A percentile compares a stretch with the other conserved stretches of the same genome.
Conservation (phyloP, 2,888 invertebrate genomes). For the Eupithecia exiguata region DNA sequence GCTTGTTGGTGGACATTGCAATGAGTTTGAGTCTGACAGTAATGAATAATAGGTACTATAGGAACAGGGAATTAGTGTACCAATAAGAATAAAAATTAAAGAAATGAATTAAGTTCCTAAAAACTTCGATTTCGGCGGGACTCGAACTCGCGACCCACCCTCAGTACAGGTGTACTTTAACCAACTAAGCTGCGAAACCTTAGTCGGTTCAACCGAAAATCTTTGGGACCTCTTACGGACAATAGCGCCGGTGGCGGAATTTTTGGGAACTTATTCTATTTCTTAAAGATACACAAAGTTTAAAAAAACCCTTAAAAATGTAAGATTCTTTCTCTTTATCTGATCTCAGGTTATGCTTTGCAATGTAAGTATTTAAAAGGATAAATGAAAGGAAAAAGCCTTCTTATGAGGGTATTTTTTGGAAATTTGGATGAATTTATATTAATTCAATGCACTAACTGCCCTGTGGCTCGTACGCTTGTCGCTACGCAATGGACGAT, state of each 20-base stretch:
- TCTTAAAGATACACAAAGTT: too few relatives aligned
- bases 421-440: background rate
- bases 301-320: too few relatives aligned
- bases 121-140: too few relatives aligned
- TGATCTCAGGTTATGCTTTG: background rate
- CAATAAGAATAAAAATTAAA: background rate
- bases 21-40: background rate
- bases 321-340: background rate
- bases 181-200: too few relatives aligned
- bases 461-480: background rate
- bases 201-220: too few relatives aligned
- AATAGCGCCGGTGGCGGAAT: too few relatives aligned
- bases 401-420: too few relatives aligned
- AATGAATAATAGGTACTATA: background rate
- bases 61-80: background rate
- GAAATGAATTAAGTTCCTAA: too few relatives aligned
- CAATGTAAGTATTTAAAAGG: background rate
- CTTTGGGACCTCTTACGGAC: too few relatives aligned
- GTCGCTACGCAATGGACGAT: background rate
- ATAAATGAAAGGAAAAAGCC: background rate
- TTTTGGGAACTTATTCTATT: too few relatives aligned
- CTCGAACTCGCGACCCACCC: too few relatives aligned
- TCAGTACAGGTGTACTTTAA: too few relatives aligned
- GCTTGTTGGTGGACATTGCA: constrained; percentile 16
- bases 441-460: background rate